Conservation (phyloP, 1,140 invertebrate genomes). For the Phymorhynchus buccinoides region DNA sequence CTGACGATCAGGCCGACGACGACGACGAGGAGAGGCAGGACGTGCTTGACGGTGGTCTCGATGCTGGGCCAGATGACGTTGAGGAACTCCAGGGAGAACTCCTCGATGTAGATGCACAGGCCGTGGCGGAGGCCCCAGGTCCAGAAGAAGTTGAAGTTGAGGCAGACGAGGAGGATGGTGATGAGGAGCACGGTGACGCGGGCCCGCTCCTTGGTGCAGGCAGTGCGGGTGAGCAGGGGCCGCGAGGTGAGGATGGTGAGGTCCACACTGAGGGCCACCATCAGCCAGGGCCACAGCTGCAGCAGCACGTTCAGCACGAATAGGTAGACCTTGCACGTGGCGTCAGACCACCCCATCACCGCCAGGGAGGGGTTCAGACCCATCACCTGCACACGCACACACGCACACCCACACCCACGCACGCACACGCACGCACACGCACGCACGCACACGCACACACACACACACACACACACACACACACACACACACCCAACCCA, state of each 20-base stretch:
- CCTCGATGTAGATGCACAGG: conserved; percentile 57
- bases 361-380: conserved; percentile 10
- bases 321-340: conserved; percentile 68
- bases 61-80: conserved; percentile 63
- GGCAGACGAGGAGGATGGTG: conserved; percentile 64
- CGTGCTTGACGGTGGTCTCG: conserved; percentile 54
- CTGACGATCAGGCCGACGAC: conserved; percentile 48
- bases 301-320: conserved; percentile 64
- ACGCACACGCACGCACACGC: too few species aligned
- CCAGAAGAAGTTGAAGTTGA: conserved; percentile 73
- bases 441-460: too few species aligned
- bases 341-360: conserved; percentile 62
- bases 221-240: conserved; percentile 60
- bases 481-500: too few species aligned
- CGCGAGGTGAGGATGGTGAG: conserved; percentile 60
- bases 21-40: conserved; percentile 60
- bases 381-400: background rate
- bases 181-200: conserved; percentile 66
- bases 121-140: conserved; percentile 57
- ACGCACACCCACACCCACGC: too few species aligned
- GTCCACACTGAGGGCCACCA: conserved; percentile 68
- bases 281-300: conserved; percentile 67
- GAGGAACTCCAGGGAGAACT: conserved; percentile 59
- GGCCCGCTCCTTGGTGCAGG: conserved; percentile 67
- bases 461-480: too few species aligned